Percentiles rank a stretch among this genome's conserved stretches.
phyloP scores from a whole-genome alignment of 2,797 vertebrate genomes.

The Enteromius radiatus region DNA sequence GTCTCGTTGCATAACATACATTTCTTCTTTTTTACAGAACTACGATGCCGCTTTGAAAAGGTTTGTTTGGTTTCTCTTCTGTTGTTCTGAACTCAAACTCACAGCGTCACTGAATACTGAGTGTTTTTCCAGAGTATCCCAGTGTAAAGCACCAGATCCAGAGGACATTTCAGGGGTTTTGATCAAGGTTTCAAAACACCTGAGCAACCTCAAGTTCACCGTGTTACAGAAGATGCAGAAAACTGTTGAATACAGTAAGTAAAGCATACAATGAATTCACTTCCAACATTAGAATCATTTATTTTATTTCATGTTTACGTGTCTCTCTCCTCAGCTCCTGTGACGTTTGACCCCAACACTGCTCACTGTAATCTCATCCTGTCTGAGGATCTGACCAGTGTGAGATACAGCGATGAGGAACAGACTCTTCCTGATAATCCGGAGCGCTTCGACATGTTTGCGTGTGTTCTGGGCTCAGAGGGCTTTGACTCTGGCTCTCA shows the following conservation, averaged over 20 bases:
- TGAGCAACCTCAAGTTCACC: conserved; percentile 53
- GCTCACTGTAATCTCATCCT: conserved; percentile 46
- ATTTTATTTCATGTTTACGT: not conserved
- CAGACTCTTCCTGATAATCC: conserved; percentile 53
- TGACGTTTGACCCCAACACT: conserved; percentile 61
- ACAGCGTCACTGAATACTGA: conserved; percentile 13
- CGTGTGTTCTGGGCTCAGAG: conserved; percentile 47
- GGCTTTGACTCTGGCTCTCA: conserved; percentile 50
- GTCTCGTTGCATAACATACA: not conserved
- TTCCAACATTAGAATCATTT: not conserved
- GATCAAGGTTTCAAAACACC: conserved; percentile 54
- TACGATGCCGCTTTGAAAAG: conserved; percentile 39
- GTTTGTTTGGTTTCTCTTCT: conserved; percentile 29
- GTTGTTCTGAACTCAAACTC: not conserved
- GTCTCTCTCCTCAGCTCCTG: conserved; percentile 43
- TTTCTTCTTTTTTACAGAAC: conserved; percentile 41
- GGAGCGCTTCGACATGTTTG: conserved; percentile 43
- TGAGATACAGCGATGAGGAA: conserved; percentile 39
- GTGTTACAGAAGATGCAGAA: conserved; percentile 44
- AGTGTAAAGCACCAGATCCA: conserved; percentile 32
- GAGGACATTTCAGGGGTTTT: conserved; percentile 41
- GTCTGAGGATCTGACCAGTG: conserved; percentile 56
- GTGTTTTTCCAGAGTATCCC: conserved; percentile 27
- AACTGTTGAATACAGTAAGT: conserved; percentile 50
- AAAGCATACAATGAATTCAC: not conserved